Percentiles rank a stretch among this genome's conserved stretches.
Evolutionary conservation across 2,797 vertebrate genomes (phyloP).

Genomic region (Platalea minor): DNA sequence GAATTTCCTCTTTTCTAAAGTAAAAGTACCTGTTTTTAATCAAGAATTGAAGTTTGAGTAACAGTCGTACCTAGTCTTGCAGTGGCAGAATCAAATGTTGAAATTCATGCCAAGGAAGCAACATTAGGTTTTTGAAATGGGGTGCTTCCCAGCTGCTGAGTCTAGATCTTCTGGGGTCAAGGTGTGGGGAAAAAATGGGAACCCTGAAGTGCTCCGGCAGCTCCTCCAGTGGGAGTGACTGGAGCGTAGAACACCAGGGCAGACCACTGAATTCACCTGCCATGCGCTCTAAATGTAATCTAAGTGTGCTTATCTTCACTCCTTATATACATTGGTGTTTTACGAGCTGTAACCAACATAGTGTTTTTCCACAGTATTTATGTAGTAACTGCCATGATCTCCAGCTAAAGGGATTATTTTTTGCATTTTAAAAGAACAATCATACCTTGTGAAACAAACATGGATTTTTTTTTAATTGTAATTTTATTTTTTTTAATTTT

Average conservation of each 20-base stretch:
- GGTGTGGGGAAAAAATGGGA: not conserved
- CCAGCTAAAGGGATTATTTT: not conserved
- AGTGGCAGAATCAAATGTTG: not conserved
- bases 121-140: not conserved
- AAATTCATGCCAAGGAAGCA: not conserved
- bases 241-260: not conserved
- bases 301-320: not conserved
- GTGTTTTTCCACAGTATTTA: accelerated
- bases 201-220: not conserved
- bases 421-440: not conserved
- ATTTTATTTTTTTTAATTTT: not conserved
- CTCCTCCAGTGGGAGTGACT: not conserved
- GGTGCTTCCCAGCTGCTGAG: not conserved
- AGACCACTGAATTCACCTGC: not conserved
- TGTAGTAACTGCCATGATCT: not conserved
- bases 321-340: accelerated
- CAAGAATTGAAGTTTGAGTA: not conserved
- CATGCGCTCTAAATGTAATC: not conserved
- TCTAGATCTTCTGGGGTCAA: not conserved
- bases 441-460: not conserved
- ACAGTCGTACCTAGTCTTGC: not conserved
- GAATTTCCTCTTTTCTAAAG: not conserved
- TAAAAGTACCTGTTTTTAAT: not conserved
- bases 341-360: not conserved
- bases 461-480: too few relatives aligned